Base-by-base conservation (phyloP, 2,113 vertebrate species). In the Corapipo altera region DNA sequence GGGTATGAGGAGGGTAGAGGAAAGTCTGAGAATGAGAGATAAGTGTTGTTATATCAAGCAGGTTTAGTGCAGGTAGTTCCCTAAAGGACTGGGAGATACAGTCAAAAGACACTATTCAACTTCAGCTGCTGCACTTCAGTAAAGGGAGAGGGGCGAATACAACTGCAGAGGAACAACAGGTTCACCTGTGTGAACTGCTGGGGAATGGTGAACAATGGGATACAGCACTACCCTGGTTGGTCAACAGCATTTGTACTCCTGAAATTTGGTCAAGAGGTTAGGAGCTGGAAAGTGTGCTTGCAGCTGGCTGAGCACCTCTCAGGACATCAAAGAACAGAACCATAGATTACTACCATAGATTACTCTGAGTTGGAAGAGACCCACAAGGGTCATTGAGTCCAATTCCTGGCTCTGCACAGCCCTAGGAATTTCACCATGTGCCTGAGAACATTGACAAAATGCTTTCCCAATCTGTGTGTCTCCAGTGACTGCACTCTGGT, bases 21-120 rank as follows among this genome's bases (percentile, higher is more conserved):
- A 54, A 97, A 97, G 46, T 95, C 97, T 98, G 92, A 87, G 72
- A 82, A 88, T 12, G 6, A 81, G 44, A 94, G 6, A 52, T 5
- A 55, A 73, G 33, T 54, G 20, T 18, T 24, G 5, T 69, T 35
- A 69, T 9, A 44, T 23, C 69, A 51, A 71, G 46, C 28, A 35
- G 12, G 6, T 32, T 72, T 80, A 37, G 11, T 66, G 49, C 43
- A 32, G 33, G 9, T 26, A 12, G 30, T 41, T 92, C 51, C 35
- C 55, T 62, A 61, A 73, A 20, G 14, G 39, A 77, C 70, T 5
- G 4, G 15, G 35, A 85, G 66, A 66, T 14, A 16, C 15, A 17
- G 23, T 49, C 67, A 70, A 51, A 8, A 48, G 35, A 20, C 4
- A 43, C 6, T 41, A 11, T 24, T 59, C 33, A 64, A 55, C 11